Percentiles rank a stretch among this genome's conserved stretches.
Conservation (phyloP, 2,113 vertebrate species). For the Solea senegalensis region DNA sequence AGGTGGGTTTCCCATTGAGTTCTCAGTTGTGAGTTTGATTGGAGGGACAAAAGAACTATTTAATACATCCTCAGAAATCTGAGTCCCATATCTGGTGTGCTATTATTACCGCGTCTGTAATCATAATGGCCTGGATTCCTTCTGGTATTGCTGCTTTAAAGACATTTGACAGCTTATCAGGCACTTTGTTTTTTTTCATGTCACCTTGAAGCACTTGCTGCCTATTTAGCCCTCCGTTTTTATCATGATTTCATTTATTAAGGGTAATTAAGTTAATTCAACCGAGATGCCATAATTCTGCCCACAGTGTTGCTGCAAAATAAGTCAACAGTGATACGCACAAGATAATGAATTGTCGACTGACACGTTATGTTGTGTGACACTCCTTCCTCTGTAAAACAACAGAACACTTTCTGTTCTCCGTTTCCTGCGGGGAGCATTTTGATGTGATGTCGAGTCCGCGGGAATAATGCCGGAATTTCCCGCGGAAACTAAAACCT, state of each 20-base stretch:
- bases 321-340: constrained; percentile 27
- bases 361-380: constrained; percentile 28
- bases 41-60: constrained; percentile 39
- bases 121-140: constrained; percentile 52
- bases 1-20: constrained; percentile 54
- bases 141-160: constrained; percentile 52
- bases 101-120: constrained; percentile 47
- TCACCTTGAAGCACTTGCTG: constrained; percentile 42
- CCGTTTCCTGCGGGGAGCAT: constrained; percentile 17
- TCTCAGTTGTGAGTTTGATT: constrained; percentile 41
- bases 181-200: constrained; percentile 52
- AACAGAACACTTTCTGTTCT: constrained; percentile 25
- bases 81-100: constrained; percentile 37
- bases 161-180: constrained; percentile 67
- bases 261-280: constrained; percentile 44
- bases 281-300: constrained; percentile 24
- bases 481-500: constrained; percentile 41
- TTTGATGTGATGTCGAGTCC: constrained; percentile 42
- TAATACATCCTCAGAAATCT: constrained; percentile 33
- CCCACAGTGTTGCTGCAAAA: constrained; percentile 21
- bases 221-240: constrained; percentile 46
- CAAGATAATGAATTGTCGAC: constrained; percentile 32
- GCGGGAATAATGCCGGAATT: constrained; percentile 38
- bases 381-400: constrained; percentile 15
- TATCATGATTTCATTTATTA: constrained; percentile 64